Evolutionary conservation across 2,888 invertebrate genomes (phyloP).

Genomic region (Morpho deidamia): DNA sequence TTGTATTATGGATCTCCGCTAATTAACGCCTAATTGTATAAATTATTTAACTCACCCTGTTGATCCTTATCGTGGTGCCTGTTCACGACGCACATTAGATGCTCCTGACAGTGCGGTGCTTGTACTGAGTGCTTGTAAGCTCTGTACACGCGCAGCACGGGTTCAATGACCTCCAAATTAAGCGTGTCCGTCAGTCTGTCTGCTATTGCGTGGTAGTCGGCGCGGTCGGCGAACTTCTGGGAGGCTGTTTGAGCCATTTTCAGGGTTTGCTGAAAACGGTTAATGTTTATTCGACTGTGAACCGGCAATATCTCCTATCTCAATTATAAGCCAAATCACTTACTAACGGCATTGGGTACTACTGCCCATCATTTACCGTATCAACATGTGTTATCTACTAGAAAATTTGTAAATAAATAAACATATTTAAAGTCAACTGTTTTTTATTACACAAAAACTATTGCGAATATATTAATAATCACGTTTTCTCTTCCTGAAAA

Average conservation of each 20-base stretch:
- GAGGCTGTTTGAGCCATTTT: conserved; percentile 84
- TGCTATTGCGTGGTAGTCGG: conserved; percentile 85
- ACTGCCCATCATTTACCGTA: too few relatives aligned
- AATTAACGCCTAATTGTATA: background rate
- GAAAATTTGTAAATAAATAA: too few relatives aligned
- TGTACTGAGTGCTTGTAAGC: conserved; percentile 86
- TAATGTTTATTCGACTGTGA: too few relatives aligned
- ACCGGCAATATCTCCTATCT: too few relatives aligned
- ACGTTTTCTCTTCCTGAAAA: too few relatives aligned
- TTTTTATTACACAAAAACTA: too few relatives aligned
- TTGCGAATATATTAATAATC: too few relatives aligned
- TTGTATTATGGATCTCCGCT: too few relatives aligned
- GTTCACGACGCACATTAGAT: conserved; percentile 88
- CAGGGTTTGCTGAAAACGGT: conserved; percentile 80
- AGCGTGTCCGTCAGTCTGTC: conserved; percentile 88
- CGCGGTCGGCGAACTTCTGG: conserved; percentile 76
- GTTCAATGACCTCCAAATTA: conserved; percentile 90
- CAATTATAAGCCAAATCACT: too few relatives aligned
- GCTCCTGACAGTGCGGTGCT: conserved; percentile 86
- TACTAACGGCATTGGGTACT: too few relatives aligned
- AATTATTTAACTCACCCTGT: conserved; percentile 37
- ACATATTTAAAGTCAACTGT: too few relatives aligned
- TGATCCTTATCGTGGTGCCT: conserved; percentile 78
- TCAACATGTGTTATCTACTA: too few relatives aligned
- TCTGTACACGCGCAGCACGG: conserved; percentile 88